Base-by-base conservation (phyloP, 35 echinoderm and acorn worm genomes). In the Ophiothrix spiculata region DNA sequence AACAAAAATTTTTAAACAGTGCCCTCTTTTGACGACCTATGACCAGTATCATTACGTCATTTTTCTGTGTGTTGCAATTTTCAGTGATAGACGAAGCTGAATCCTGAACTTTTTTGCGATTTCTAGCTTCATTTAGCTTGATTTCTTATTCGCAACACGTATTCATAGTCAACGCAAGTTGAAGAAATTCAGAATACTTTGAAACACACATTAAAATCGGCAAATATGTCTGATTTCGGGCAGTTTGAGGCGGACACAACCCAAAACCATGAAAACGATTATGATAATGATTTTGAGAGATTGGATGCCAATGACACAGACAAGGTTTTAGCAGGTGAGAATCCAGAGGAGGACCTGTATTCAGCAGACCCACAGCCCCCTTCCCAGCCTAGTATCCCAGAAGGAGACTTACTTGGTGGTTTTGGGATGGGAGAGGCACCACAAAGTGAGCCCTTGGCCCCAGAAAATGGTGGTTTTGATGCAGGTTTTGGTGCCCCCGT, bases 311-410 rank as follows among this genome's bases (percentile, higher is more conserved):
- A 90, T 64, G 75, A 73, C 38, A 73, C 33, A 19, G 77, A 80
- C 37, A 56, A 41, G 39, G 75, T 73, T 39, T 77, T 84, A 16
- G 81, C 56, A 13, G 81, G 88, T 37, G 88, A 90, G 39, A 90
- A 90, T 74, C 88, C 87, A n/a, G 88, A 84, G 75, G 88, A 90
- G 75, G 88, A 90, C 54, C 88, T 82, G 81, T 90, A 90, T 34
- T 84, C 81, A 64, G 88, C 81, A 76, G 81, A 82, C 40, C 64
- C 74, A 36, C 69, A 86, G 75, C 84, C 84, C 38, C 60, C 81
- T 64, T 81, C 88, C 39, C 84, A 86, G 38, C 19, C 56, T 16
- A 60, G 37, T 31, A 69, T 90, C 4, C 88, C 88, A 31, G 84
- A 80, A 29, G 88, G 64, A 49, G 88, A 90, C 38, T 56, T 89